Percentiles rank a stretch among this genome's conserved stretches.
phyloP scores from a whole-genome alignment of 2,888 invertebrate genomes.

The Masnerella sp. region DNA sequence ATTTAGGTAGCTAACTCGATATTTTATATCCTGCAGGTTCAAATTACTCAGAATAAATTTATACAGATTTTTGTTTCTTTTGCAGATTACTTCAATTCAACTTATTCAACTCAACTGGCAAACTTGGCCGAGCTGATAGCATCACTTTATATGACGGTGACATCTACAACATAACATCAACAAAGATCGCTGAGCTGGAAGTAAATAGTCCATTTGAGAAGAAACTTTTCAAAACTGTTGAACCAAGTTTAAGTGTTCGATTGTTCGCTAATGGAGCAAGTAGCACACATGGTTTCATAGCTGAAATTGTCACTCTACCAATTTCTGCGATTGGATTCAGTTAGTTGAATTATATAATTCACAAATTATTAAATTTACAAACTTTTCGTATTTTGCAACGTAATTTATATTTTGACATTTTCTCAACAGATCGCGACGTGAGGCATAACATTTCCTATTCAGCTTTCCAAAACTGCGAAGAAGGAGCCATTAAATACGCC shows the following conservation, averaged over 20 bases:
- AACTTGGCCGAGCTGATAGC: conserved; percentile 89
- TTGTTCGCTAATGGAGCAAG: conserved; percentile 97
- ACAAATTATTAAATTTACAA: too few relatives aligned
- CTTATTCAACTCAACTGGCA: conserved; percentile 91
- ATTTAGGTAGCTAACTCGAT: conserved; percentile 82
- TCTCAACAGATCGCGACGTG: conserved; percentile 88
- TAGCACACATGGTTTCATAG: conserved; percentile 96
- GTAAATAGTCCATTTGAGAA: conserved; percentile 85
- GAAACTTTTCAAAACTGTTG: conserved; percentile 85
- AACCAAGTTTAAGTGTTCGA: conserved; percentile 91
- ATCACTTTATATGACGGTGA: conserved; percentile 95
- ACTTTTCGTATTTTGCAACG: too few relatives aligned
- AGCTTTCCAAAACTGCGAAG: conserved; percentile 87
- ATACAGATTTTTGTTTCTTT: conserved; percentile 31
- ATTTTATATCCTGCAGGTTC: too few relatives aligned
- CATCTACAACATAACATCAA: conserved; percentile 90
- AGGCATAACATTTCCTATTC: conserved; percentile 94
- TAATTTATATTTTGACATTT: not conserved
- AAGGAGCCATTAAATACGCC: conserved; percentile 91
- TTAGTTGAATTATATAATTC: too few relatives aligned
- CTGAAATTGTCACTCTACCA: conserved; percentile 96
- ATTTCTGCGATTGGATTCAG: conserved; percentile 93
- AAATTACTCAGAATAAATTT: not conserved
- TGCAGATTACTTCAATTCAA: conserved; percentile 90
- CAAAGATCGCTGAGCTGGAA: conserved; percentile 85